Base-by-base conservation (phyloP, 2,888 invertebrate species). In the Gryllus longicercus region DNA sequence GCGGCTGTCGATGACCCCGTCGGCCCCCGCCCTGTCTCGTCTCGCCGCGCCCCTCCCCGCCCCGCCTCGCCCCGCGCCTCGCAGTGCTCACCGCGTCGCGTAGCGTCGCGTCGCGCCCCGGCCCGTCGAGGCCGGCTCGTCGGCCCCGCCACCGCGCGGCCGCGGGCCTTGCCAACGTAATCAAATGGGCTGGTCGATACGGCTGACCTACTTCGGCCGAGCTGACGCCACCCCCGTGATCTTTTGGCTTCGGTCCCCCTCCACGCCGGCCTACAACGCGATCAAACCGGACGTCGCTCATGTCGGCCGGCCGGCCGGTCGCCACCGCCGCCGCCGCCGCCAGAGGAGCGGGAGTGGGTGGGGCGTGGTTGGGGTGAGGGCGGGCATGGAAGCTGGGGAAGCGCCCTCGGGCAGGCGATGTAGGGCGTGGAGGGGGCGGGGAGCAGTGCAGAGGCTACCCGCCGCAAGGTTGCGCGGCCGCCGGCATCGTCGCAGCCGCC, bases 141-240 rank as follows among this genome's bases (percentile, higher is more conserved):
- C 80, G 76, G 82, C 79, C 81, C 82, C 82, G 82, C 38, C 12
- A 11, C 82, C 82, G 81, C 78, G 78, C 77, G 78, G 23, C 49
- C 18, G 50, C 25, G 77, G 84, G 83, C 84, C 83, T 83, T 82
- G 63, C 63, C 63, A 63, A n/a, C n/a, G 63, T n/a, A 63, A 63
- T 63, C 63, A 63, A 63, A 63, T n/a, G 63, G 63, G 63, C 63
- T n/a, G 63, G 63, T 63, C 63, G 63, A 63, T 63, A 63, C 63
- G 63, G 63, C 63, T 63, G 63, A 63, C 63, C 63, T 63, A 63
- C 63, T 63, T 63, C 63, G 63, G 63, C n/a, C 63, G 10, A 14
- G 63, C n/a, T 63, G 63, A 63, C 63, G 63, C n/a, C n/a, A 14
- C 38, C 38, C 38, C 63, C 63, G 63, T 63, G 63, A 63, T 63